phyloP scores from a whole-genome alignment of 1,140 invertebrate species.

The Condylostylus longicornis region DNA sequence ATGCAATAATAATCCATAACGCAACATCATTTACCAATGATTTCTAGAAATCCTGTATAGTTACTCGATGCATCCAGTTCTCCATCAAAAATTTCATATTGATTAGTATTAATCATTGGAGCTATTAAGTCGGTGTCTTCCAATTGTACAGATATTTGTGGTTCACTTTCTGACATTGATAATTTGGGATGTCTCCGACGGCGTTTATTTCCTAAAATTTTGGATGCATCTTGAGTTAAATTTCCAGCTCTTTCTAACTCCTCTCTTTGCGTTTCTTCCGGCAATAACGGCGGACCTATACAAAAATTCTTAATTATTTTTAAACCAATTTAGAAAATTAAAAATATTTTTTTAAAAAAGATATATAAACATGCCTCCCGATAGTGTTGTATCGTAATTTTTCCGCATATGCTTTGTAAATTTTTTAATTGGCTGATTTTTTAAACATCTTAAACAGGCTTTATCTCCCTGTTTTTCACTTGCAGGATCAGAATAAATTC shows the following conservation, averaged over 20 bases:
- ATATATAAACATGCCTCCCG: conserved; percentile 1
- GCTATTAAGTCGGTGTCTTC: neutral
- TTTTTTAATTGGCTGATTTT: conserved; percentile 11
- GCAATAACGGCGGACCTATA: neutral
- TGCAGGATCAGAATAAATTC: conserved; percentile 15
- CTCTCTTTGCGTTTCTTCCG: conserved; percentile 12
- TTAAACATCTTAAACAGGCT: conserved; percentile 20
- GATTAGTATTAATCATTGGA: conserved; percentile 5
- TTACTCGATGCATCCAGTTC: conserved; percentile 55
- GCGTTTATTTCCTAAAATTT: conserved; percentile 20
- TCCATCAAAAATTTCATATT: conserved; percentile 44
- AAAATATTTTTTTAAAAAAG: neutral
- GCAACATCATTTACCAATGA: conserved; percentile 46
- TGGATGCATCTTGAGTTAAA: conserved; percentile 20
- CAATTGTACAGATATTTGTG: neutral
- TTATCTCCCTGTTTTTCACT: conserved; percentile 15
- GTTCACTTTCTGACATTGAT: conserved; percentile 1
- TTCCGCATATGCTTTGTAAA: neutral
- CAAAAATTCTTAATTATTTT: neutral
- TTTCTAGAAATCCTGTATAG: conserved; percentile 69
- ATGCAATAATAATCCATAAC: conserved; percentile 10
- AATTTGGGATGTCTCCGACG: conserved; percentile 14
- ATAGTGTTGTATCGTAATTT: conserved; percentile 6
- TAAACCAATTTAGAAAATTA: neutral
- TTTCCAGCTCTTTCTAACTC: conserved; percentile 18